Evolutionary conservation across 2,888 invertebrate species (phyloP).

Genomic region (Nephrotoma flavescens): DNA sequence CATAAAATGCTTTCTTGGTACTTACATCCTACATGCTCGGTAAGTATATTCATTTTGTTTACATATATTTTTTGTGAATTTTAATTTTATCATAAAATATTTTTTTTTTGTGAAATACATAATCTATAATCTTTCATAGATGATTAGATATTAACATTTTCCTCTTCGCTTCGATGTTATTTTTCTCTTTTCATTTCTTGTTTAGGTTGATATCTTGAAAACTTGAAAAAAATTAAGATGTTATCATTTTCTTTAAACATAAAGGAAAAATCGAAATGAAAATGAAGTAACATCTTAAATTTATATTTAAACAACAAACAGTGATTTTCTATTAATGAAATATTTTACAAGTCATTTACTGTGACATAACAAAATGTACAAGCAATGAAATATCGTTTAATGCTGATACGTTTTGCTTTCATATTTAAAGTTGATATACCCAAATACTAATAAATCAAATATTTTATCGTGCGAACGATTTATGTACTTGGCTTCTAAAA

Average conservation of each 20-base stretch:
- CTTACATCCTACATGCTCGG: not conserved
- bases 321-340: not conserved
- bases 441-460: not conserved
- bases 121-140: not conserved
- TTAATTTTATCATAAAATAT: not conserved
- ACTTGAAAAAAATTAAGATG: not conserved
- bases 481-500: not conserved
- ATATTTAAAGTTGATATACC: not conserved
- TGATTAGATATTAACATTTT: not conserved
- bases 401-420: not conserved
- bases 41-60: not conserved
- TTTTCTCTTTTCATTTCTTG: not conserved
- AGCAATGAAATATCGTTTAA: not conserved
- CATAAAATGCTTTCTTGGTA: not conserved
- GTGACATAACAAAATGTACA: not conserved
- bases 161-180: not conserved
- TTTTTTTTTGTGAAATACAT: not conserved
- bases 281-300: not conserved
- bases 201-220: not conserved
- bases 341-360: not conserved
- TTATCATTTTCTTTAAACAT: not conserved
- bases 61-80: not conserved
- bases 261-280: not conserved
- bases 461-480: not conserved
- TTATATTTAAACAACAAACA: not conserved